Percentiles rank a stretch among this genome's conserved stretches.
Evolutionary conservation across 2,797 vertebrate species (phyloP).

Genomic region (Carduelis carduelis): DNA sequence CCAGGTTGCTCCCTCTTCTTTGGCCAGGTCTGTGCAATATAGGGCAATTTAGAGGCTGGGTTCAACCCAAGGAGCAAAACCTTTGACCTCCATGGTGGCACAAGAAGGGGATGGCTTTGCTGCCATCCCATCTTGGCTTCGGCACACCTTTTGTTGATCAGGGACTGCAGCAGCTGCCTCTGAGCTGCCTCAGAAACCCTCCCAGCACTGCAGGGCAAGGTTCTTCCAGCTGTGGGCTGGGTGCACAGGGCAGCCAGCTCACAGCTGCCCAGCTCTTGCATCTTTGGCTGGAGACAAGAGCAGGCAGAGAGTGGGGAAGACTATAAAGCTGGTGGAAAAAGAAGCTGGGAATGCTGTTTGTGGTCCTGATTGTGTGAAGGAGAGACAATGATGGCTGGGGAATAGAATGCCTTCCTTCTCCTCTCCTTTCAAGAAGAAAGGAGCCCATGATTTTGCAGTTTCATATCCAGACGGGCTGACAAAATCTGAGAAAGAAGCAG

Average conservation of each 20-base stretch:
- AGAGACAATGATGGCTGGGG: fast-evolving
- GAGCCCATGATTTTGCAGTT: neutral
- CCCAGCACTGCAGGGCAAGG: neutral
- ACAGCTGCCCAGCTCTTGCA: fast-evolving
- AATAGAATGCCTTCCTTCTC: neutral
- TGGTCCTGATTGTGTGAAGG: neutral
- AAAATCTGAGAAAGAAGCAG: neutral
- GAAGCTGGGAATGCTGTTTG: neutral
- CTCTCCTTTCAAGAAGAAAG: neutral
- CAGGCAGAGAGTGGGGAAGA: neutral
- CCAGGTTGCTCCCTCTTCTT: fast-evolving
- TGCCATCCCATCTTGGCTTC: neutral
- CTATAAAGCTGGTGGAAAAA: neutral
- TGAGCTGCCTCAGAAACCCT: neutral
- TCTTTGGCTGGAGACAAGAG: neutral
- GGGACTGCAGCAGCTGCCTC: neutral
- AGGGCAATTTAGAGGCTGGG: neutral
- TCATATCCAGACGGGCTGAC: fast-evolving
- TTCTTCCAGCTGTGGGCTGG: neutral
- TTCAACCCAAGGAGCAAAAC: neutral
- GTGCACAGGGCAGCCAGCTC: neutral
- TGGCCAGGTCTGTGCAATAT: neutral
- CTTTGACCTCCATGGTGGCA: neutral
- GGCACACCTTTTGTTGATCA: neutral
- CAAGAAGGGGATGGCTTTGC: neutral